phyloP scores from a whole-genome alignment of 2,888 invertebrate species.

The Pollenia amentaria region DNA sequence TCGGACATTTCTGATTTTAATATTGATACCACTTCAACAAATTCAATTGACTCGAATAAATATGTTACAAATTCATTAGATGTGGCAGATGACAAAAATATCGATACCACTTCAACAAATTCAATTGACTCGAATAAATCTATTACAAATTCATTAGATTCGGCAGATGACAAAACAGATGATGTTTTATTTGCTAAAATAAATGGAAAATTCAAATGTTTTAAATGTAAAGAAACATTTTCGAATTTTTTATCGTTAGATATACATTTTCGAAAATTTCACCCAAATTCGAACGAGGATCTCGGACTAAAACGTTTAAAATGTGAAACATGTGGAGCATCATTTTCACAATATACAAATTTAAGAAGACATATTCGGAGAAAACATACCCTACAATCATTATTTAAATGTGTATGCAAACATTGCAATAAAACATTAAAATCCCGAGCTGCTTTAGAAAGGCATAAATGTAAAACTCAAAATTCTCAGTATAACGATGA shows the following conservation, averaged over 20 bases:
- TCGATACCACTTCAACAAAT: too few species aligned
- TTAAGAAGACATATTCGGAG: constrained; percentile 56
- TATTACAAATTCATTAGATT: neutral
- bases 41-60: neutral
- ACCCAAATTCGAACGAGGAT: neutral
- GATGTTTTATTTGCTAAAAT: constrained; percentile 2
- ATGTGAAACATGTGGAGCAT: constrained; percentile 48
- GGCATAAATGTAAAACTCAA: constrained; percentile 21
- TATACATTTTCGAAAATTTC: constrained; percentile 2
- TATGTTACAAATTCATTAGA: neutral
- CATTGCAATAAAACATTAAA: constrained; percentile 54
- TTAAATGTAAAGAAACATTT: constrained; percentile 8
- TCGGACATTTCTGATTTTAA: constrained; percentile 11
- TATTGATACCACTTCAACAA: neutral
- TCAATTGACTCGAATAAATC: neutral
- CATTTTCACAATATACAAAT: constrained; percentile 49
- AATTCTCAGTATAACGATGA: neutral
- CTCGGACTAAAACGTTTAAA: neutral
- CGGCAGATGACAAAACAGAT: neutral
- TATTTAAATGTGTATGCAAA: constrained; percentile 44
- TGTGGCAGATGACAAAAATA: neutral
- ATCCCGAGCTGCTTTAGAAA: constrained; percentile 29
- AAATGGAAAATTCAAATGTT: neutral
- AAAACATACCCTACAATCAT: constrained; percentile 29
- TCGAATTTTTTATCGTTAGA: neutral